A percentile compares a stretch with the other conserved stretches of the same genome.
phyloP scores from a whole-genome alignment of 2,888 invertebrate genomes.

The Pollenia amentaria region DNA sequence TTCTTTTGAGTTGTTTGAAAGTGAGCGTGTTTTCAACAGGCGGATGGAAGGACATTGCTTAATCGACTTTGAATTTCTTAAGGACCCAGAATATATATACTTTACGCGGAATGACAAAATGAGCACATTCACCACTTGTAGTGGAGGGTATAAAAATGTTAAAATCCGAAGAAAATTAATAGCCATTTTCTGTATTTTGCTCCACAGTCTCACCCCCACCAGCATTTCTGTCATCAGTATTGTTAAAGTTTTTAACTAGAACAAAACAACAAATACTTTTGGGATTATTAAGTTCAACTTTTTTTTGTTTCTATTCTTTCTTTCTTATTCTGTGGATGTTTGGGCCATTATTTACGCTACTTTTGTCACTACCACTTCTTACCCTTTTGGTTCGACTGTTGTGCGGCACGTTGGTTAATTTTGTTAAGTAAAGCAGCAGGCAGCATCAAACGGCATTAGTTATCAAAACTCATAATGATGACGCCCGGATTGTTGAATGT shows the following conservation, averaged over 20 bases:
- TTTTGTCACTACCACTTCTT: slow-evolving; percentile 50
- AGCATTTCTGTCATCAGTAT: slow-evolving; percentile 21
- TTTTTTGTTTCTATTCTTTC: not conserved
- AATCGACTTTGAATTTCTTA: too few species aligned
- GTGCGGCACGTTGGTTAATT: slow-evolving; percentile 44
- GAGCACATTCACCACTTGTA: too few species aligned
- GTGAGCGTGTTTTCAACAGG: too few species aligned
- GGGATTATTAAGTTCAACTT: slow-evolving; percentile 30
- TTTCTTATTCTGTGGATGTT: slow-evolving; percentile 30
- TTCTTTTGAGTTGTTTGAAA: too few species aligned
- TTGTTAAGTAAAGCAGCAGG: slow-evolving; percentile 52
- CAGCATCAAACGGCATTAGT: slow-evolving; percentile 46
- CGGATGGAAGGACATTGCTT: too few species aligned
- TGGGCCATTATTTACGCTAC: slow-evolving; percentile 57
- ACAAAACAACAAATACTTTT: slow-evolving; percentile 44
- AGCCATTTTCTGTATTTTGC: not conserved
- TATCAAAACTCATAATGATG: slow-evolving; percentile 62
- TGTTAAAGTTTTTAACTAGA: slow-evolving; percentile 58
- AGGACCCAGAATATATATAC: too few species aligned
- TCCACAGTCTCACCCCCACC: slow-evolving; percentile 33
- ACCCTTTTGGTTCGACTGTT: slow-evolving; percentile 51
- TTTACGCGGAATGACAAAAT: too few species aligned
- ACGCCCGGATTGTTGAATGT: slow-evolving; percentile 61
- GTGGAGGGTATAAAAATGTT: too few species aligned
- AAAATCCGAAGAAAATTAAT: not conserved